Base-by-base conservation (phyloP, 1,140 invertebrate species). In the Hypothenemus hampei region DNA sequence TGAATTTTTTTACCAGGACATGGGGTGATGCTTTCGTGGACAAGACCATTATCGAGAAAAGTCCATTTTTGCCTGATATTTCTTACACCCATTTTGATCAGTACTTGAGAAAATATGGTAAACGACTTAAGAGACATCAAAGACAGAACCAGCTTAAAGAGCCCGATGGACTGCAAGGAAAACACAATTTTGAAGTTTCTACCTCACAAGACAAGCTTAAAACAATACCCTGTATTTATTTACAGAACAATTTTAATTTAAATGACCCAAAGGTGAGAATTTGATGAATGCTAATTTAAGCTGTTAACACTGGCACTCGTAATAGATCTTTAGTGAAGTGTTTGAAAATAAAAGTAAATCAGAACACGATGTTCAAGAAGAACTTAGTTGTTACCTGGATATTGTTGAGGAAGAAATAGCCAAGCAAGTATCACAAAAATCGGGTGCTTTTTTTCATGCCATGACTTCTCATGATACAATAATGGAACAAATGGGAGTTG, bases 21-120 rank as follows among this genome's bases (percentile, higher is more conserved):
- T 99, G 97, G 97, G 96, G 97, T 31, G 93, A 97, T 66, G 81
- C 81, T 51, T 98, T 98, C 74, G 80, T 95, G 5, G 93, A 96
- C 56, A 86, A 85, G 62, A 72, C 77, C 19, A 77, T 83, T 13
- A 82, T 97, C 66, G 79, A 84, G 16, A 81, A 82, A 48, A 87
- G 87, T 62, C 81, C 83, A 1, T 86, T 87, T 70, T 73, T 98
- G 56, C 91, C 91, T 31, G 33, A 93, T 64, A 85, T 97, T 20
- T 84, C 80, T 2, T 80, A 82, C 63, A 78, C 82, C 35, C 88
- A 96, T 73, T 96, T 98, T 75, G 86, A 93, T 59, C 75, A 78
- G 29, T 98, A 98, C 73, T 73, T 95, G 60, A 85, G 86, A 69
- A 88, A 83, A 74, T 82, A 88, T 60, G 77, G 79, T 1, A 82